phyloP scores from a whole-genome alignment of 2,888 invertebrate genomes.

The Sphecodes monilicornis region DNA sequence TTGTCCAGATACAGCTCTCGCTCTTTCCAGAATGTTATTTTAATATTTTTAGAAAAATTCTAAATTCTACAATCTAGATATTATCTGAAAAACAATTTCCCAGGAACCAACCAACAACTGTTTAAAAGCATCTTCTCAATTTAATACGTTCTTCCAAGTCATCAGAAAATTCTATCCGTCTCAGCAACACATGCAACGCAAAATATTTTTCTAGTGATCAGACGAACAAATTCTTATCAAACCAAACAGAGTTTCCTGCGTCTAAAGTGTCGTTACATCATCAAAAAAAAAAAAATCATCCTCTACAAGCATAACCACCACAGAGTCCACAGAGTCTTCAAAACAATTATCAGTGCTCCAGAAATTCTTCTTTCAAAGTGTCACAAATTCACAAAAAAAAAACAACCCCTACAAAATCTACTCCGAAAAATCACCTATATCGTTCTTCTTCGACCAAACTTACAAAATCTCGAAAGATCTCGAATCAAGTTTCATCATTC shows the following conservation, averaged over 20 bases:
- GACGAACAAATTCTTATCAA: not conserved
- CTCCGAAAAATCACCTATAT: not conserved
- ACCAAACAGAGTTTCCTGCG: slow-evolving; percentile 13
- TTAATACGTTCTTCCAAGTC: not conserved
- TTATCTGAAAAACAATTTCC: not conserved
- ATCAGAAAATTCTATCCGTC: not conserved
- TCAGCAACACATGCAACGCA: not conserved
- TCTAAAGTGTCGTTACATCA: slow-evolving; percentile 1
- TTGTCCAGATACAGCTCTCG: too few relatives aligned
- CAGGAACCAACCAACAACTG: not conserved
- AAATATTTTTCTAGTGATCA: not conserved
- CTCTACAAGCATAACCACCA: not conserved
- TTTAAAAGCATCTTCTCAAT: not conserved
- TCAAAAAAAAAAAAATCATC: not conserved
- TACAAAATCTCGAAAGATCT: not conserved
- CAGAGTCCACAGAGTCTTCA: not conserved
- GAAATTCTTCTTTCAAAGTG: not conserved
- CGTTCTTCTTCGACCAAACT: not conserved
- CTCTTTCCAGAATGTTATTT: not conserved
- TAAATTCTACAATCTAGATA: not conserved
- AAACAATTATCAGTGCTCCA: not conserved
- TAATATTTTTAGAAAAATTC: not conserved
- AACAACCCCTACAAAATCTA: not conserved
- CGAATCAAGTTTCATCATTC: not conserved
- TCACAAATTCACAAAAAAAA: not conserved